Evolutionary conservation across 2,888 invertebrate genomes (phyloP).

Genomic region (Gymnosoma rotundatum): DNA sequence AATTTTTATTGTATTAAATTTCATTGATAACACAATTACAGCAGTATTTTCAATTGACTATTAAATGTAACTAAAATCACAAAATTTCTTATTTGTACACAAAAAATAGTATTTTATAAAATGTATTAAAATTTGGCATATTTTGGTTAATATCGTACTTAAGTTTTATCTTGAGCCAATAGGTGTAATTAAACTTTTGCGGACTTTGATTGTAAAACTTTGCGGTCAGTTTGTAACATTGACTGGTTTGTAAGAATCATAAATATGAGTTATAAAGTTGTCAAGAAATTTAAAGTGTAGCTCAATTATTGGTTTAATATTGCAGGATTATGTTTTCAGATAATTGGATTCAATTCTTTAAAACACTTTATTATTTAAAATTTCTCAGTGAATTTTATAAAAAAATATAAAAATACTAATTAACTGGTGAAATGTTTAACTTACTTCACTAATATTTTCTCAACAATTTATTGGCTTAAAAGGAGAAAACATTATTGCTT

Average conservation of each 20-base stretch:
- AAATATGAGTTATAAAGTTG: too few relatives aligned
- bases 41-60: slow-evolving; percentile 21
- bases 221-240: too few relatives aligned
- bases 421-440: too few relatives aligned
- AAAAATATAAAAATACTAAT: too few relatives aligned
- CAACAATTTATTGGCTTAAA: slow-evolving; percentile 2
- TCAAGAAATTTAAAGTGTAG: too few relatives aligned
- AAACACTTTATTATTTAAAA: too few relatives aligned
- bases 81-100: neutral
- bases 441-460: slow-evolving; percentile 7
- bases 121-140: slow-evolving; percentile 14
- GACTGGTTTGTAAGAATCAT: too few relatives aligned
- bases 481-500: neutral
- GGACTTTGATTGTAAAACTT: too few relatives aligned
- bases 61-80: slow-evolving; percentile 30
- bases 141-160: neutral
- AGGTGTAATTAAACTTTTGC: neutral
- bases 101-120: slow-evolving; percentile 40
- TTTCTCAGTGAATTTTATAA: too few relatives aligned
- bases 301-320: too few relatives aligned
- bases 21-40: slow-evolving; percentile 19
- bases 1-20: slow-evolving; percentile 53
- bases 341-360: too few relatives aligned
- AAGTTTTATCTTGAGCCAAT: neutral
- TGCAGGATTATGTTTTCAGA: too few relatives aligned